Base-by-base conservation (phyloP, 2,888 invertebrate species). In the Acleris emargana region DNA sequence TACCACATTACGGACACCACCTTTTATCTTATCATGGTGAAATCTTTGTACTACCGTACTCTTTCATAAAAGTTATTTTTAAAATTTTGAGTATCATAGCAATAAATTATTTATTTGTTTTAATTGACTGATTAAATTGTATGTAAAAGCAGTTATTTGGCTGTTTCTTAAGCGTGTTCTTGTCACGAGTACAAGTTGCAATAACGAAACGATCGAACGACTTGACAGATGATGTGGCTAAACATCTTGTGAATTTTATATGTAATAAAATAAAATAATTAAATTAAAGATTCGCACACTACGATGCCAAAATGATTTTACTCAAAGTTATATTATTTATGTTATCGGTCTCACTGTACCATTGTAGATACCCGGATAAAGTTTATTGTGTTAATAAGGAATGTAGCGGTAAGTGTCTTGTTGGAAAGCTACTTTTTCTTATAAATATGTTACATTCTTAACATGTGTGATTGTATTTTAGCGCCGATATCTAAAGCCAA, bases 371-470 rank as follows among this genome's bases (percentile, higher is more conserved):
- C 77, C 95, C 96, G 62, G 94, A 96, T 81, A 94, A 94, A 86
- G 93, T 95, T 77, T 88, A 93, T 79, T 97, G 97, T 93, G 95
- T 91, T 74, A 95, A 96, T 89, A 86, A 92, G 83, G 86, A 94
- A 81, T 97, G 97, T 86, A 93, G 93, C 86, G 94, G 97, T 97
- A 91, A 87, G 86, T 54, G 42, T 42, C 54, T 54, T 0, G 16
- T 13, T n/a, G 18, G 42, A 54, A 54, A 42, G 42, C 42, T 32
- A 47, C 28, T 59, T 52, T 58, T 64, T 59, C 28, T 58, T 50
- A 60, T 59, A 50, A 57, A 57, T 53, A 51, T 70, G 64, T 74
- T 72, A 78, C 78, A 77, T 80, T 79, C 74, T 76, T 76, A 70
- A 71, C 69, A 66, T 74, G 67, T 70, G 69, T 72, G 70, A 62